Evolutionary conservation across 2,113 vertebrate species (phyloP), one percentile per base, ranked within the genome.

Genomic region (Xiphorhynchus elegans): DNA sequence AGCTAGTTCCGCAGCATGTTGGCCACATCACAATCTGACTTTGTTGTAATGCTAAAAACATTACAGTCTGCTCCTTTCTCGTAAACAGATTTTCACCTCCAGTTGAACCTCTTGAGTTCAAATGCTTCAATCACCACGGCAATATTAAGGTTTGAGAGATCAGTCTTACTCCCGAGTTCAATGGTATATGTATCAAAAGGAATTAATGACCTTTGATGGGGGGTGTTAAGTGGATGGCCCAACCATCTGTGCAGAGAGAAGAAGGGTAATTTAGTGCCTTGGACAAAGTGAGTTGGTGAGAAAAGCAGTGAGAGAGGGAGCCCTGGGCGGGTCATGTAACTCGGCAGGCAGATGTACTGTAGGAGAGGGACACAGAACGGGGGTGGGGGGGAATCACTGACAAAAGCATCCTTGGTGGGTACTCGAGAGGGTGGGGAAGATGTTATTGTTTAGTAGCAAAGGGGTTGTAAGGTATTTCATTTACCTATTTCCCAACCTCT

Each of bases 11-110:
- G 66, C 67, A 80, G 75, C 49, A 7, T 37, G 53, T 83, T 96
- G 82, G 75, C 82, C 46, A 24, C 63, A 89, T 89, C 87, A 58
- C 87, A 87, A 37, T 59, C 29, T 33, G 62, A 89, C 74, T 92
- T 84, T 68, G 69, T 89, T 92, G 89, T 56, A 93, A 69, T 87
- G 91, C 89, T 91, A 39, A 82, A 91, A 94, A 24, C 81, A 94
- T 95, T 87, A 66, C 49, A 66, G 87, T 39, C 29, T 75, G 69
- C 78, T 93, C 9, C 87, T 93, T 90, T 87, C 84, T 96, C 0
- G 0, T 91, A 91, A 96, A 91, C 67, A 69, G 87, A 18, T 93
- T 95, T 93, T 96, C 75, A 74, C 87, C 75, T 95, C 82, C 47
- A 35, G 37, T 25, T 83, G 87, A 85, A 79, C 82, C 73, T 16